These are phyloP conservation scores for Agonopterix alstromeriana DNA, from an alignment of 2,888 invertebrate genomes.

Conservation along the genomic window DNA sequence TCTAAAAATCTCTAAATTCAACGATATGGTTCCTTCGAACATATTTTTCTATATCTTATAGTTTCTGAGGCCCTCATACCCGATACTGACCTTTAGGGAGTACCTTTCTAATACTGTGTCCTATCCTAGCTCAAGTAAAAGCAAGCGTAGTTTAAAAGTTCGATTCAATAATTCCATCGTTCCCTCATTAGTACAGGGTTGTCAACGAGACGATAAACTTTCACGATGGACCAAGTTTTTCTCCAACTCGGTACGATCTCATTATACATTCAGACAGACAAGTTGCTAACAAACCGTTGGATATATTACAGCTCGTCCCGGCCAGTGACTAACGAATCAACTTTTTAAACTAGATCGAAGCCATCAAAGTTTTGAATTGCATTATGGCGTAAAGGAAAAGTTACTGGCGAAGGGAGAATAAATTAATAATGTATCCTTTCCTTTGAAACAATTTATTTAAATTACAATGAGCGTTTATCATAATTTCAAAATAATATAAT, in stretches of 20 bases:
- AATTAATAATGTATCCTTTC: too few relatives aligned
- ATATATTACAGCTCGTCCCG: conserved; percentile 21
- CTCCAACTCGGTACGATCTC: conserved; percentile 29
- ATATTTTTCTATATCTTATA: too few relatives aligned
- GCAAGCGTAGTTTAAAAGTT: background rate
- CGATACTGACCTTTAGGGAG: too few relatives aligned
- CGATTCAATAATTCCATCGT: conserved; percentile 12
- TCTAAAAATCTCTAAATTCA: too few relatives aligned
- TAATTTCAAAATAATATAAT: background rate
- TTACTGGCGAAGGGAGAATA: background rate
- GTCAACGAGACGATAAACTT: background rate
- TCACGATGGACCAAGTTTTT: conserved; percentile 27
- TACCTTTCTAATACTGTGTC: too few relatives aligned
- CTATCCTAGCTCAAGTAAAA: too few relatives aligned
- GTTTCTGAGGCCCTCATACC: too few relatives aligned
- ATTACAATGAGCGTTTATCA: background rate
- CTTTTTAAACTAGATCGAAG: conserved; percentile 24
- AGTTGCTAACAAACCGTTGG: conserved; percentile 43
- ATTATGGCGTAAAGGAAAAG: conserved; percentile 10
- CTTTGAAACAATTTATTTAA: too few relatives aligned
- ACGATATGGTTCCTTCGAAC: too few relatives aligned
- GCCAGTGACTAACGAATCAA: conserved; percentile 47
- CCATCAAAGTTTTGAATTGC: background rate
- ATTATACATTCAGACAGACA: conserved; percentile 44
- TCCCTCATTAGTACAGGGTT: conserved; percentile 31